Evolutionary conservation across 2,113 vertebrate genomes (phyloP).

Genomic region (Nipponia nippon): DNA sequence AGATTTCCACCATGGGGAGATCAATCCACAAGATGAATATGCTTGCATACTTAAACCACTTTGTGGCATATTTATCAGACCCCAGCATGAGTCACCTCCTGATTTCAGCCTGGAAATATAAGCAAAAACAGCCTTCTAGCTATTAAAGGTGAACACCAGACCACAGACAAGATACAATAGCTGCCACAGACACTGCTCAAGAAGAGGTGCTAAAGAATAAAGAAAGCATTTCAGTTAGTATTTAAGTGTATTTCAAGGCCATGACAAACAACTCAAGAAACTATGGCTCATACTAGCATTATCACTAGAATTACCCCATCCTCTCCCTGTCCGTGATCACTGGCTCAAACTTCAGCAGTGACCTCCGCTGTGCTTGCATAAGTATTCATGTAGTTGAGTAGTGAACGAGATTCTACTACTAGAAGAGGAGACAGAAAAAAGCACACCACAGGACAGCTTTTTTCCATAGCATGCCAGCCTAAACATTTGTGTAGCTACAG

Average conservation of each 20-base stretch:
- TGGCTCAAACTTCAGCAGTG: background rate
- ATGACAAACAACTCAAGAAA: background rate
- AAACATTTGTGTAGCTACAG: background rate
- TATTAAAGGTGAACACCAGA: background rate
- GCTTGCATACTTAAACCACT: background rate
- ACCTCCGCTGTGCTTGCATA: background rate
- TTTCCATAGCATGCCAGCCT: background rate
- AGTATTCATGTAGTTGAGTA: background rate
- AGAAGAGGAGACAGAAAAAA: background rate
- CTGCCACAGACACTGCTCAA: background rate
- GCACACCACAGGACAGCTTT: background rate
- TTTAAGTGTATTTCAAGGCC: background rate
- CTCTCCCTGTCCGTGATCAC: background rate
- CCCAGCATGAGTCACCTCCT: background rate
- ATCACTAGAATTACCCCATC: background rate
- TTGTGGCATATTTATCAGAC: background rate
- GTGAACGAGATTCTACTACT: background rate
- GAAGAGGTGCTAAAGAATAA: background rate
- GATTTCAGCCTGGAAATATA: background rate
- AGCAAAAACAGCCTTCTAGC: background rate
- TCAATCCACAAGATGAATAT: background rate
- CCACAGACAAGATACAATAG: background rate
- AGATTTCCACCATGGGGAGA: background rate
- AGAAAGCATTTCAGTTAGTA: background rate
- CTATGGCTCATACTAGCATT: background rate